Percentiles rank a stretch among this genome's conserved stretches.
These are phyloP conservation scores for Mico argentatus DNA, from an alignment of 2,797 vertebrate species.

Conservation along the genomic window DNA sequence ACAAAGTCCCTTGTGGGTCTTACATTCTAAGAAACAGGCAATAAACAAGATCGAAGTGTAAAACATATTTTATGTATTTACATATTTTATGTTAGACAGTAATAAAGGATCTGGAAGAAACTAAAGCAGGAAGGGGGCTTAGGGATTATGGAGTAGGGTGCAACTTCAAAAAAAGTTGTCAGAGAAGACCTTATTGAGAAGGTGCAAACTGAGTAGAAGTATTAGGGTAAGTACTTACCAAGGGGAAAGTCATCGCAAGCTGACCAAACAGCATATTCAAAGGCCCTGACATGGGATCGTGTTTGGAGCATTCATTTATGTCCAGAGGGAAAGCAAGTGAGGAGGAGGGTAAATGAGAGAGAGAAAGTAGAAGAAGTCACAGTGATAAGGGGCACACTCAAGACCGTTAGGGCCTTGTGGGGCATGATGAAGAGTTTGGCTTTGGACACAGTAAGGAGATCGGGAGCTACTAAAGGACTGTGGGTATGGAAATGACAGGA, in stretches of 20 bases:
- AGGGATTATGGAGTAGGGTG: neutral
- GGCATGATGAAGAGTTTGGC: neutral
- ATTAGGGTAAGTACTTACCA: neutral
- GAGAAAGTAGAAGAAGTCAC: slow-evolving; percentile 1
- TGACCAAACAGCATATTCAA: neutral
- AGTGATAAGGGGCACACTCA: neutral
- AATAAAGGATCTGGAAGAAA: neutral
- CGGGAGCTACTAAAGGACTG: neutral
- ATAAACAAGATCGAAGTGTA: neutral
- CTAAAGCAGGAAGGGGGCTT: neutral
- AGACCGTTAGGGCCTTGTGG: neutral
- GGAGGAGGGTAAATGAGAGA: neutral
- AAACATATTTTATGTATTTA: slow-evolving; percentile 2
- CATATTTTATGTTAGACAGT: neutral
- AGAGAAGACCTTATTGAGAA: neutral
- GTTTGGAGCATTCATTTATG: neutral
- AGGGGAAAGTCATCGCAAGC: neutral
- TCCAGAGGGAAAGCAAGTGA: neutral
- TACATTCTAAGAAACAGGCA: neutral
- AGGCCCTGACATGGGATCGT: neutral
- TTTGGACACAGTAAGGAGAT: neutral
- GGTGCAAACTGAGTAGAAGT: neutral
- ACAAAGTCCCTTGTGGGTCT: neutral
- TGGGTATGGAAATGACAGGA: neutral
- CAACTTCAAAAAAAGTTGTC: neutral